These are phyloP conservation scores for Elgaria multicarinata DNA, from an alignment of 2,113 vertebrate species.

Conservation along the genomic window DNA sequence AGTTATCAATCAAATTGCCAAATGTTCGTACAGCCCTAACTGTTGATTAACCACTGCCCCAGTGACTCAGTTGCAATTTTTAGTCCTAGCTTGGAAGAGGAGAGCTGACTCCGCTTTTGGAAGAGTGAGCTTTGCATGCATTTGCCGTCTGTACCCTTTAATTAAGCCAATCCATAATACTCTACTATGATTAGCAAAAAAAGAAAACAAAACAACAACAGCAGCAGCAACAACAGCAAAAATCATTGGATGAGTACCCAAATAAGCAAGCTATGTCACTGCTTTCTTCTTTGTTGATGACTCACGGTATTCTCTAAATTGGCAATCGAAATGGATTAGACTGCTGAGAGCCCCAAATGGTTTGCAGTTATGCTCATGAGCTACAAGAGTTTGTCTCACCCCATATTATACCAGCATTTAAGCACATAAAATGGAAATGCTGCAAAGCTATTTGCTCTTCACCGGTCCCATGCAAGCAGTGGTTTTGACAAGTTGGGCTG, in stretches of 20 bases:
- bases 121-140: neutral
- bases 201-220: neutral
- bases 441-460: conserved; percentile 23
- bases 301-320: conserved; percentile 17
- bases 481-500: conserved; percentile 24
- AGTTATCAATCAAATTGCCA: no score
- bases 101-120: neutral
- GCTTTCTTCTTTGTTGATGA: neutral
- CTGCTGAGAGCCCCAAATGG: neutral
- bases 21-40: neutral
- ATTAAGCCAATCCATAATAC: conserved; percentile 7
- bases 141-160: neutral
- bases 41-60: no score
- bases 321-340: neutral
- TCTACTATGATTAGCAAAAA: conserved; percentile 18
- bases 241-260: no score
- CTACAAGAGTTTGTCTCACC: conserved; percentile 14
- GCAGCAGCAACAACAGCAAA: no score
- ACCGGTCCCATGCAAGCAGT: conserved; percentile 7
- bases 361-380: neutral
- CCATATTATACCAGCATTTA: conserved; percentile 1
- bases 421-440: neutral
- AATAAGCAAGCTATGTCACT: neutral
- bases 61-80: neutral
- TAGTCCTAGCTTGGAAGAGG: neutral